These are phyloP conservation scores for Plebejus argus DNA, from an alignment of 2,888 invertebrate species.

Conservation along the genomic window DNA sequence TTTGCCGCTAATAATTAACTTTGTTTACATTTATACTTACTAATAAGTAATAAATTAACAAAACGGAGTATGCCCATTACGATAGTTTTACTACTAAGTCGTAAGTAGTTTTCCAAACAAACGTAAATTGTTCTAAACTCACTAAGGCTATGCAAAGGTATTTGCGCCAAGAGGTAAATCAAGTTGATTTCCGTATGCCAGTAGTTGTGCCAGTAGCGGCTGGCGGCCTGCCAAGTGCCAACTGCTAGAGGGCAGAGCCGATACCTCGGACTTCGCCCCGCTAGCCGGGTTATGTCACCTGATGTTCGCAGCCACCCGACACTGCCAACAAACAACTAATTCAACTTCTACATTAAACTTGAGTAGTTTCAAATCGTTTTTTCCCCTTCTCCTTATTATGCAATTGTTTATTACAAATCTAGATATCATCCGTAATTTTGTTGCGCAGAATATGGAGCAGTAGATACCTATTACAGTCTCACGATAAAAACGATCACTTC, in stretches of 20 bases:
- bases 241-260: not conserved
- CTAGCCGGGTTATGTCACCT: not conserved
- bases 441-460: too few relatives aligned
- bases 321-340: not conserved
- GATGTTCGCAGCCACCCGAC: not conserved
- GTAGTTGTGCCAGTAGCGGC: not conserved
- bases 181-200: conserved; percentile 20
- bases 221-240: not conserved
- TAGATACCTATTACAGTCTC: too few relatives aligned
- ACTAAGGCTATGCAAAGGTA: not conserved
- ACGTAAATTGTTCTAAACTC: not conserved
- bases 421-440: too few relatives aligned
- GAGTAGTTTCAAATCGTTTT: not conserved
- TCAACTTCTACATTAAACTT: not conserved
- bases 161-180: conserved; percentile 16
- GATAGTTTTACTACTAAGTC: not conserved
- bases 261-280: not conserved
- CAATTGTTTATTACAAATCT: too few relatives aligned
- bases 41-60: too few relatives aligned
- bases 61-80: too few relatives aligned
- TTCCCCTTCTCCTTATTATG: too few relatives aligned
- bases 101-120: not conserved
- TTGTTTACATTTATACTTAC: too few relatives aligned
- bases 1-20: too few relatives aligned
- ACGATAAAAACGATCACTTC: too few relatives aligned